These are phyloP conservation scores for Osmerus eperlanus DNA, from an alignment of 2,113 vertebrate species.

Conservation along the genomic window DNA sequence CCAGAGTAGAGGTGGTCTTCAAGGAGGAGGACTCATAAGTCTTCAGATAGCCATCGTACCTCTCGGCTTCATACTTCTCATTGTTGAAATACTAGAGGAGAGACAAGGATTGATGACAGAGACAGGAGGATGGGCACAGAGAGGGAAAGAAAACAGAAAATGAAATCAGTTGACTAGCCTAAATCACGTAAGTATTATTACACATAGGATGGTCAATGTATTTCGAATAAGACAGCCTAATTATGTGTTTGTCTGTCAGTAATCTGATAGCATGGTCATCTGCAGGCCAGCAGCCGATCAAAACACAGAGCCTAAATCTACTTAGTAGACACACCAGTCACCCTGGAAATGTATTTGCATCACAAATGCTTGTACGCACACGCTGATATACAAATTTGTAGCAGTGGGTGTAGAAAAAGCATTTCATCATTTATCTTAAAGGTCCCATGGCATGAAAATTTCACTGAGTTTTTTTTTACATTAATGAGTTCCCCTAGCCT, in stretches of 20 bases:
- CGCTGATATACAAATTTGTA: no score
- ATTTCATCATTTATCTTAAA: no score
- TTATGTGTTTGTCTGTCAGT: background rate
- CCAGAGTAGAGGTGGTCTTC: constrained; percentile 93
- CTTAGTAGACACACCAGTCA: no score
- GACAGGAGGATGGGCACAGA: constrained; percentile 13
- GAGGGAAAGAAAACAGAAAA: constrained; percentile 16
- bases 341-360: constrained; percentile 42
- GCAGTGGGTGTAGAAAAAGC: no score
- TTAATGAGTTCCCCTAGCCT: no score
- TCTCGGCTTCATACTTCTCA: constrained; percentile 92
- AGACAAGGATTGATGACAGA: constrained; percentile 20
- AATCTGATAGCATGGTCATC: background rate
- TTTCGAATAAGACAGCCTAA: background rate
- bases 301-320: no score
- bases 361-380: constrained; percentile 32
- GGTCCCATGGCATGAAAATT: no score
- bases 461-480: no score
- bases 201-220: background rate
- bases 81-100: constrained; percentile 93
- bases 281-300: background rate
- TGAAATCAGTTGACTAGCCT: background rate
- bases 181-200: background rate
- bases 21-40: constrained; percentile 87
- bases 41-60: constrained; percentile 89